These are phyloP conservation scores for Holothuria leucospilota DNA, from an alignment of 53 echinoderm and acorn worm species.

Conservation along the genomic window DNA sequence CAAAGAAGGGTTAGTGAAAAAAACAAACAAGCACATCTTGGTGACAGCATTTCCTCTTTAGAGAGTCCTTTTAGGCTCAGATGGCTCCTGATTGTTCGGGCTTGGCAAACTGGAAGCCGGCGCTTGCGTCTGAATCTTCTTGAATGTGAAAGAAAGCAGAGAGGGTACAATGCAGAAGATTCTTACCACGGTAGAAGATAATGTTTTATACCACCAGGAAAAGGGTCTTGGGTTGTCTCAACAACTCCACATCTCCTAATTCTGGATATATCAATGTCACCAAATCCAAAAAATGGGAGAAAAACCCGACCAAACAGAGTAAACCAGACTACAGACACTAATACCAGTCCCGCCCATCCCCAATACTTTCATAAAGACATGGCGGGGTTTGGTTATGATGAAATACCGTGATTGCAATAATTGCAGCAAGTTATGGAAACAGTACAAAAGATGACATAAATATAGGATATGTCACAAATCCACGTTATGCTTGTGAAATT, in stretches of 20 bases:
- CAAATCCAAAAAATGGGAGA: slow-evolving; percentile 36
- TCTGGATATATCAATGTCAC: slow-evolving; percentile 40
- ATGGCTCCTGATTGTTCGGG: neutral
- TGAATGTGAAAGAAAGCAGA: slow-evolving; percentile 31
- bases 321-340: slow-evolving; percentile 4
- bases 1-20: neutral
- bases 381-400: slow-evolving; percentile 34
- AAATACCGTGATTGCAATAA: slow-evolving; percentile 38
- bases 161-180: slow-evolving; percentile 38
- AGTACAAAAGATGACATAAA: neutral
- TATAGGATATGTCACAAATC: slow-evolving; percentile 14
- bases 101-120: neutral
- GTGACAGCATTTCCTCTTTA: slow-evolving; percentile 30
- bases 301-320: neutral
- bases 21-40: slow-evolving; percentile 7
- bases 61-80: neutral
- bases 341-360: neutral
- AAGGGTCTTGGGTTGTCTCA: slow-evolving; percentile 3
- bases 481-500: neutral
- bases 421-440: slow-evolving; percentile 34
- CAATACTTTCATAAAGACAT: slow-evolving; percentile 27
- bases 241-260: slow-evolving; percentile 42
- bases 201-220: slow-evolving; percentile 40
- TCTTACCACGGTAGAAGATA: neutral
- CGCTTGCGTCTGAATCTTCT: slow-evolving; percentile 37